Conservation (phyloP, 2,113 vertebrate species). For the Lonchura striata region DNA sequence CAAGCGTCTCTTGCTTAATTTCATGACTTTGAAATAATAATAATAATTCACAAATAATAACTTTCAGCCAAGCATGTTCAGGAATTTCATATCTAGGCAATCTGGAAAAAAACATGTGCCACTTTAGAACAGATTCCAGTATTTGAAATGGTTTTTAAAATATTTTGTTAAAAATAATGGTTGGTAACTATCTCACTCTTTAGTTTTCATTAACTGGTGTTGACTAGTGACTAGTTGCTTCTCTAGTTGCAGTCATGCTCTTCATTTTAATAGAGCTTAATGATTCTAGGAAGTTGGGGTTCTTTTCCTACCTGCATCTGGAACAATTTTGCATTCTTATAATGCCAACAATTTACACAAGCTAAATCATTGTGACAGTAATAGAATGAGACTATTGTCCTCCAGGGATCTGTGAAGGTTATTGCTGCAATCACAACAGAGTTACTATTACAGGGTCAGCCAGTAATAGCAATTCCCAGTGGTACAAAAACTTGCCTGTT, state of each 20-base stretch:
- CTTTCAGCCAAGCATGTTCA: background rate
- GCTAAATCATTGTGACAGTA: slow-evolving; percentile 30
- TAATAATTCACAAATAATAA: background rate
- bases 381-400: slow-evolving; percentile 25
- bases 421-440: background rate
- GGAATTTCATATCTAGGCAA: background rate
- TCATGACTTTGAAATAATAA: background rate
- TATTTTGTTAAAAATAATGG: background rate
- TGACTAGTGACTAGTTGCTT: background rate
- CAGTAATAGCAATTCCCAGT: background rate
- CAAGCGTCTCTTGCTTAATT: background rate
- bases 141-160: background rate
- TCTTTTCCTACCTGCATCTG: slow-evolving; percentile 31
- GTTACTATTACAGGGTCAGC: background rate
- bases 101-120: background rate
- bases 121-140: background rate
- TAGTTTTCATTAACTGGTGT: background rate
- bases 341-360: slow-evolving; percentile 28
- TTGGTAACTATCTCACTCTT: background rate
- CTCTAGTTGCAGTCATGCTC: background rate
- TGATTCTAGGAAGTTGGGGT: background rate
- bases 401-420: slow-evolving; percentile 32
- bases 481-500: background rate
- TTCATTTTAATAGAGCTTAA: background rate
- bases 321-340: slow-evolving; percentile 26